Base-by-base conservation (phyloP, 2,888 invertebrate genomes). In the Acanthacorydalis orientalis region DNA sequence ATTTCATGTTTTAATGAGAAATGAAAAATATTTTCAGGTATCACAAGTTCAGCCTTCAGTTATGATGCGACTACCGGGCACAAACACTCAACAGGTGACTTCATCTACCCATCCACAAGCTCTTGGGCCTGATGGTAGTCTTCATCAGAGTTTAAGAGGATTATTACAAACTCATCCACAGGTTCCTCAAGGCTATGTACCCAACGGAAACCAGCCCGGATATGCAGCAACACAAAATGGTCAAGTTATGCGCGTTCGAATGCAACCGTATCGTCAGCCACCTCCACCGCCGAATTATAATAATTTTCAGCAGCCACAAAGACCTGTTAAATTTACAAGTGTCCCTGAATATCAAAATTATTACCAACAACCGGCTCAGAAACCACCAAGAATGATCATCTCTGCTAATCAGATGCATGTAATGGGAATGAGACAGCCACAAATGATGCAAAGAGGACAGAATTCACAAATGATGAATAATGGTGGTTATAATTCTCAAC, bases 41-140 rank as follows among this genome's bases (percentile, higher is more conserved):
- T 6, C 23, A 23, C 23, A 14, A 12, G 37, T 37, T 37, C 37
- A 37, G 10, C 37, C 37, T 7, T 14, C 37, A 9, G 23, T 23
- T 23, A 38, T 38, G 39, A 42, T 42, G 42, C 15, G 42, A 16
- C 3, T 42, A 23, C 16, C 16, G 3, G 31, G 31, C 1, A 10
- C 42, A 11, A 42, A 23, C 8, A 31, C 11, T 10, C 42, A 42
- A 23, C 42, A 42, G 31, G 72, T 73, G 15, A 72, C 73, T 6
- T 74, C 74, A 4, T 74, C 74, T 1, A 74, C 76, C 10, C 78
- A 78, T 65, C 77, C 77, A 12, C 75, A 75, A 52, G 67, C 68
- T 11, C 60, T 59, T 50, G 64, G 49, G 39, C 48, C 52, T 6
- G 52, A 66, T 51, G 35, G 34, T 12, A 23, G 6, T 23, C 14